Evolutionary conservation across 2,888 invertebrate genomes (phyloP).

Genomic region (Chymomyza caudatula): DNA sequence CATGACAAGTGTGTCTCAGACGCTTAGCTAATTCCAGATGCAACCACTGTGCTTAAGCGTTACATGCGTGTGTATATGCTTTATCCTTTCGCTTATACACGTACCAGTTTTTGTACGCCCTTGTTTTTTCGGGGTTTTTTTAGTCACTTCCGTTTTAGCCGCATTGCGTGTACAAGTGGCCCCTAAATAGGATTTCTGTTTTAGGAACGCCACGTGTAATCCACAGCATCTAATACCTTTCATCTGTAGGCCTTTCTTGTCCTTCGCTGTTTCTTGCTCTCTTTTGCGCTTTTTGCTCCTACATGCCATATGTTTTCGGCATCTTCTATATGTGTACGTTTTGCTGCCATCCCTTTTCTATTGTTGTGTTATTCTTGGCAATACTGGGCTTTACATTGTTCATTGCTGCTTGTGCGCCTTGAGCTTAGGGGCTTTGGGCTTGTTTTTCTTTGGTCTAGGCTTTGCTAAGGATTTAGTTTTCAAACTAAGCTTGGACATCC

Average conservation of each 20-base stretch:
- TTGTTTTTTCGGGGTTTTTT: not conserved
- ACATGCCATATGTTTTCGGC: constrained; percentile 17
- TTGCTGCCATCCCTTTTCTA: constrained; percentile 17
- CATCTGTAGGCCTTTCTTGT: constrained; percentile 19
- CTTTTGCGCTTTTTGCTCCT: constrained; percentile 41
- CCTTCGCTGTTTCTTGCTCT: constrained; percentile 13
- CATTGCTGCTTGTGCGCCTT: constrained; percentile 9
- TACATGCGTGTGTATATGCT: not conserved
- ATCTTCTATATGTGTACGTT: not conserved
- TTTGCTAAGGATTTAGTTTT: constrained; percentile 61
- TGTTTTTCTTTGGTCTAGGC: constrained; percentile 29
- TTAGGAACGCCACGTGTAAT: constrained; percentile 42
- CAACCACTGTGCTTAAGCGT: not conserved
- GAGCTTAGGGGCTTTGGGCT: constrained; percentile 37
- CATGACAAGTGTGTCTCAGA: not conserved
- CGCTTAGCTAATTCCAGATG: not conserved
- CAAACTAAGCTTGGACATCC: constrained; percentile 6
- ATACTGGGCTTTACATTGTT: constrained; percentile 14
- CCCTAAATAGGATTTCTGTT: constrained; percentile 39
- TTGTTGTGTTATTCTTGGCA: constrained; percentile 11
- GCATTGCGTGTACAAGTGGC: constrained; percentile 60
- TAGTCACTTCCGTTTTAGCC: constrained; percentile 40
- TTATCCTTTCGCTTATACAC: constrained; percentile 6
- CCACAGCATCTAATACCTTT: constrained; percentile 10
- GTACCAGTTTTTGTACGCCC: not conserved